phyloP scores from a whole-genome alignment of 1,140 invertebrate genomes.

The Phthorimaea operculella region DNA sequence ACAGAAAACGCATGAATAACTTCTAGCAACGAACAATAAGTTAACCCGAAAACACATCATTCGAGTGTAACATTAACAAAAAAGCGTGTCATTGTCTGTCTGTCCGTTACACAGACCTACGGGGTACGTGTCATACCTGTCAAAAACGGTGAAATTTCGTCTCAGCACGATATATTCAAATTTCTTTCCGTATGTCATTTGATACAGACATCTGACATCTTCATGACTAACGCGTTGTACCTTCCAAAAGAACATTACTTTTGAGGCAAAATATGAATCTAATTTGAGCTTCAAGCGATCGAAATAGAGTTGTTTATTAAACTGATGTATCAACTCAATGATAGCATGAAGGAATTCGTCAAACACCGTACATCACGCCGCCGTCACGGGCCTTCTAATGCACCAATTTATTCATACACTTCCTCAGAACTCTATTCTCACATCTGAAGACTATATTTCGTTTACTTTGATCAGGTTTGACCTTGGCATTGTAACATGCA shows the following conservation, averaged over 20 bases:
- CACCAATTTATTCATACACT: not conserved
- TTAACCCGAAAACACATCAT: not conserved
- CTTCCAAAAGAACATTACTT: not conserved
- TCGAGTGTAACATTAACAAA: conserved; percentile 24
- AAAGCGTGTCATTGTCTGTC: conserved; percentile 21
- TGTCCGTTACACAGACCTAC: conserved; percentile 17
- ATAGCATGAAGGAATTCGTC: conserved; percentile 54
- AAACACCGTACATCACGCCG: too few relatives aligned
- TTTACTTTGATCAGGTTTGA: too few relatives aligned
- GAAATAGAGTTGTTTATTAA: not conserved
- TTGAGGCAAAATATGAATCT: not conserved
- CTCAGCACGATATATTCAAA: conserved; percentile 60
- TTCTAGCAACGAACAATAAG: conserved; percentile 17
- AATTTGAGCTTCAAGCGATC: not conserved
- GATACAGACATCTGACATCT: conserved; percentile 54
- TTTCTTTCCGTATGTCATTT: conserved; percentile 50
- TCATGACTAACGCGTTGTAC: conserved; percentile 26
- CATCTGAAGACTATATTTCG: too few relatives aligned
- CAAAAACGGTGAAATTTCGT: conserved; percentile 48
- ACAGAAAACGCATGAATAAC: too few relatives aligned
- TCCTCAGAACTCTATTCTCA: not conserved
- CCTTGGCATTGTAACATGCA: too few relatives aligned
- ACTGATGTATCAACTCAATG: conserved; percentile 2
- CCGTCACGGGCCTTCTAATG: conserved; percentile 38
- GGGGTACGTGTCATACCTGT: conserved; percentile 30